A percentile compares a stretch with the other conserved stretches of the same genome.
Conservation (phyloP, 2,113 vertebrate species). For the Apaloderma vittatum region DNA sequence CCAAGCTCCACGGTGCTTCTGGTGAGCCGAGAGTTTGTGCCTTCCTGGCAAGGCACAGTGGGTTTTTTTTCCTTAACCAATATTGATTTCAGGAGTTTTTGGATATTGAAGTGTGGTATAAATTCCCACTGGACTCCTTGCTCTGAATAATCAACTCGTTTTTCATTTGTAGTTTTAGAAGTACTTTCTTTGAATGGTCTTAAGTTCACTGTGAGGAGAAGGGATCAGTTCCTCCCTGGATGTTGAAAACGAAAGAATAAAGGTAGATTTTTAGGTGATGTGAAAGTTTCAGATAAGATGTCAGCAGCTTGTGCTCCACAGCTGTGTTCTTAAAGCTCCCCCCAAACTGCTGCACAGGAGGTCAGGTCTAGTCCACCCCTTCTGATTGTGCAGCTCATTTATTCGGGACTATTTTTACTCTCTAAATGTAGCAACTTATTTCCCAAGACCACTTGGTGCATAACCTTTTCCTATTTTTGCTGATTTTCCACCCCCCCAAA, state of each 20-base stretch:
- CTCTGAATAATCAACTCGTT: background rate
- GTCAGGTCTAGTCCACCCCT: background rate
- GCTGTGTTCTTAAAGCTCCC: background rate
- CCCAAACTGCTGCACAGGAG: background rate
- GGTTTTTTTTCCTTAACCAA: background rate
- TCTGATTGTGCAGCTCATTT: background rate
- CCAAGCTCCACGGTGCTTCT: background rate
- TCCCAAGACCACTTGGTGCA: background rate
- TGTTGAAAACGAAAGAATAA: background rate
- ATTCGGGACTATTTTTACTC: background rate
- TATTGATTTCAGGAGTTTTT: background rate
- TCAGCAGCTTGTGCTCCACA: background rate
- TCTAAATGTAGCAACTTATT: background rate
- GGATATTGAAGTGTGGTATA: accelerated
- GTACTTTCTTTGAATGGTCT: background rate
- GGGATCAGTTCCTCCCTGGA: background rate
- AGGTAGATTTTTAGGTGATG: background rate
- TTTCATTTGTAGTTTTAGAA: background rate
- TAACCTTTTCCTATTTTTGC: background rate
- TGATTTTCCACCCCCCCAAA: background rate
- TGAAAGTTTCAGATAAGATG: background rate
- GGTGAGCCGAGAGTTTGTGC: accelerated
- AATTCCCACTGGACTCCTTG: background rate
- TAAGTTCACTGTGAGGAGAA: background rate
- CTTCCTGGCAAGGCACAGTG: background rate